A percentile compares a stretch with the other conserved stretches of the same genome.
phyloP scores from a whole-genome alignment of 2,797 vertebrate species.

The Cichlasoma orientale region DNA sequence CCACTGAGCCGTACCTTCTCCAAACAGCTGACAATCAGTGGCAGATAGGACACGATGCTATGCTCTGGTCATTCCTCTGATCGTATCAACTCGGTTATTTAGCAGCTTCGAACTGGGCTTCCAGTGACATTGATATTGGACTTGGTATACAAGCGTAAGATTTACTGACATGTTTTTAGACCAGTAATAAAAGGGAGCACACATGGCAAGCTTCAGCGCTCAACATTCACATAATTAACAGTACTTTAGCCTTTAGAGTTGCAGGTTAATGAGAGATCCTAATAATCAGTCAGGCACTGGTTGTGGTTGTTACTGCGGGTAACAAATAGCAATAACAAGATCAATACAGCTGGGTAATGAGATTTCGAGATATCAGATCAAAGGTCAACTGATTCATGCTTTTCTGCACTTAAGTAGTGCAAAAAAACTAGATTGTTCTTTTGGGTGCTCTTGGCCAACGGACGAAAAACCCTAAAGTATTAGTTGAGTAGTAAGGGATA shows the following conservation, averaged over 20 bases:
- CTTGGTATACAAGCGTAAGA: neutral
- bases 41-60: slow-evolving; percentile 12
- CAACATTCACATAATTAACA: slow-evolving; percentile 1
- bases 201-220: neutral
- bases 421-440: neutral
- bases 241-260: slow-evolving; percentile 9
- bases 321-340: slow-evolving; percentile 19
- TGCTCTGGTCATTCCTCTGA: slow-evolving; percentile 30
- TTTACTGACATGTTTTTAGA: neutral
- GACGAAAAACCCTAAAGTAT: neutral
- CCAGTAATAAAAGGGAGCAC: neutral
- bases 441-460: neutral
- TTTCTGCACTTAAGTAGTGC: neutral
- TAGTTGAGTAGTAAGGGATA: neutral
- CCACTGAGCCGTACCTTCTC: slow-evolving; percentile 32
- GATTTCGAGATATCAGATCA: slow-evolving; percentile 23
- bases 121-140: neutral
- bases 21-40: slow-evolving; percentile 32
- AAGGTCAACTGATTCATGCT: slow-evolving; percentile 23
- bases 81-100: slow-evolving; percentile 11
- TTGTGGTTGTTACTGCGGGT: neutral
- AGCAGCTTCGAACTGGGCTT: slow-evolving; percentile 10
- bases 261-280: slow-evolving; percentile 1
- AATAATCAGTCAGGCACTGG: neutral
- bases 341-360: slow-evolving; percentile 17